Conservation (phyloP, 2,888 invertebrate species). For the Acholoe squamosa region DNA sequence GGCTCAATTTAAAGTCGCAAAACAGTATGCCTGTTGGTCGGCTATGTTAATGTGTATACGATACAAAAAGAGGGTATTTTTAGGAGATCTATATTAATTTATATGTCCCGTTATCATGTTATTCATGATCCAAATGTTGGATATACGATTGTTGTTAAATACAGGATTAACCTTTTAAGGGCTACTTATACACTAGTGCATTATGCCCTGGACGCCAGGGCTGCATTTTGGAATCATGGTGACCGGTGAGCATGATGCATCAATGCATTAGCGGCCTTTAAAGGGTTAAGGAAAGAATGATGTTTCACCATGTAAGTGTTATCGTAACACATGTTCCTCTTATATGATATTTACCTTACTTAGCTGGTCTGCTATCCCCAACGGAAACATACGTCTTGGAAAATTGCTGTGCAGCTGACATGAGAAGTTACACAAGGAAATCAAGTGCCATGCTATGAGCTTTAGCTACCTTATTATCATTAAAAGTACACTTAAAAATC, state of each 20-base stretch:
- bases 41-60: background rate
- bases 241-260: no score
- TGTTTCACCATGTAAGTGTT: background rate
- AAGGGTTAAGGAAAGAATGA: background rate
- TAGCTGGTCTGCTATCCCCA: slow-evolving; percentile 11
- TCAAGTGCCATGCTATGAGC: slow-evolving; percentile 53
- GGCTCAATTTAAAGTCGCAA: slow-evolving; percentile 7
- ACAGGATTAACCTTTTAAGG: background rate
- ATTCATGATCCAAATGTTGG: background rate
- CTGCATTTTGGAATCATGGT: no score
- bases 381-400: background rate
- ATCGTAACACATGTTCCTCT: background rate
- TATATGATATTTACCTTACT: background rate
- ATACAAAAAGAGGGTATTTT: background rate
- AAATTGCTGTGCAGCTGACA: background rate
- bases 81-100: no score
- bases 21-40: background rate
- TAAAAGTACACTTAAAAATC: background rate
- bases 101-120: background rate
- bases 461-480: slow-evolving; percentile 36
- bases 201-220: no score
- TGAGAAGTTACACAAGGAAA: background rate
- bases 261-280: background rate
- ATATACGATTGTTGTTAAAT: background rate
- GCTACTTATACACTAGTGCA: no score